Evolutionary conservation across 1,140 invertebrate genomes (phyloP).

Genomic region (Drosophila varians): DNA sequence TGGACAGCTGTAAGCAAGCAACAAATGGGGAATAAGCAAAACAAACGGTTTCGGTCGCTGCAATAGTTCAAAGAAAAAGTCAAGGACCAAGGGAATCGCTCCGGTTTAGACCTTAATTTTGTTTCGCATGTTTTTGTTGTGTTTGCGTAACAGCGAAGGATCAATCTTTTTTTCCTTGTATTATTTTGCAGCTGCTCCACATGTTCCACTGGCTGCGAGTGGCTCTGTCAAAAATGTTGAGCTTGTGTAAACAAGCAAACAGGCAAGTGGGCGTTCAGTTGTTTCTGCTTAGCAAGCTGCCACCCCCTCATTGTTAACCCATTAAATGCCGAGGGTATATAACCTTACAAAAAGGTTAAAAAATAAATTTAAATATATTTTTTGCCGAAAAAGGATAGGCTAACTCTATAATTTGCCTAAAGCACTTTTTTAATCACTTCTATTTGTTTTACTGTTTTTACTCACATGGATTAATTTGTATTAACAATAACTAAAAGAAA

Average conservation of each 20-base stretch:
- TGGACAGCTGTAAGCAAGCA: conserved; percentile 73
- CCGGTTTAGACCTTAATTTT: conserved; percentile 24
- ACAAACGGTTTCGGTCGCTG: conserved; percentile 61
- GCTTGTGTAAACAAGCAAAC: conserved; percentile 35
- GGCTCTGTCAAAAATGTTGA: conserved; percentile 68
- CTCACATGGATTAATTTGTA: not conserved
- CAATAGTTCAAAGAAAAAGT: conserved; percentile 55
- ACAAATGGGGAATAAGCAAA: conserved; percentile 76
- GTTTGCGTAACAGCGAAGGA: conserved; percentile 38
- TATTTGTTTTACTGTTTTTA: not conserved
- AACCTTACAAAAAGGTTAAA: not conserved
- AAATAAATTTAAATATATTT: too few species aligned
- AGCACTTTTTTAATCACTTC: too few species aligned
- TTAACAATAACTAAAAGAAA: not conserved
- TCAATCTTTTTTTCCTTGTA: conserved; percentile 51
- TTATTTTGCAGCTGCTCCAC: conserved; percentile 49
- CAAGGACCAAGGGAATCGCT: conserved; percentile 55
- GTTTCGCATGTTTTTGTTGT: not conserved
- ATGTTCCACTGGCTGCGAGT: conserved; percentile 30
- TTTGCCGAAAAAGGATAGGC: too few species aligned
- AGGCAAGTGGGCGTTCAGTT: conserved; percentile 29
- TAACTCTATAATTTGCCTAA: too few species aligned
- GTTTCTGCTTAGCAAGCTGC: conserved; percentile 10
- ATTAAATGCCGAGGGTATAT: not conserved
- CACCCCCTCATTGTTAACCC: conserved; percentile 18